phyloP scores from a whole-genome alignment of 2,888 invertebrate species.

The Kuschelorhynchus macadamiae region DNA sequence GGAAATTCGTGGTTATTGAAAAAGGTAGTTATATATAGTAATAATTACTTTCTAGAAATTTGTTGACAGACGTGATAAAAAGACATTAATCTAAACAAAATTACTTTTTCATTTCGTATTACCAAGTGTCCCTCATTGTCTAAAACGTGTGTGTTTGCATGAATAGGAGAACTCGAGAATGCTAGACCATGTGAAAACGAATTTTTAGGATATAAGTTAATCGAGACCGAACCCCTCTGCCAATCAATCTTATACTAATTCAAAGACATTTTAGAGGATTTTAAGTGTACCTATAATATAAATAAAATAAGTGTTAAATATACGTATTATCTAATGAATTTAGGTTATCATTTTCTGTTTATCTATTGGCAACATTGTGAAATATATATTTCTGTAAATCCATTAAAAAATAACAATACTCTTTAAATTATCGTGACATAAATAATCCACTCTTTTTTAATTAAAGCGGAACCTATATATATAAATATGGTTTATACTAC shows the following conservation, averaged over 20 bases:
- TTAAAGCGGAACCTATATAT: too few relatives aligned
- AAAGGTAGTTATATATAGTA: too few relatives aligned
- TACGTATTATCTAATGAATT: slow-evolving; percentile 8
- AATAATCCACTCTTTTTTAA: too few relatives aligned
- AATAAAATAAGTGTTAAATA: slow-evolving; percentile 13
- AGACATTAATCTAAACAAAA: too few relatives aligned
- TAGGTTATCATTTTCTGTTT: slow-evolving; percentile 7
- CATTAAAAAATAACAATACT: too few relatives aligned
- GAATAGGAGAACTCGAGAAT: neutral
- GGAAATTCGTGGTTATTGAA: too few relatives aligned
- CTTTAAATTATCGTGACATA: too few relatives aligned
- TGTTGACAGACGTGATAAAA: too few relatives aligned
- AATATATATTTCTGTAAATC: slow-evolving; percentile 1
- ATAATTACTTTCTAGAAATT: too few relatives aligned
- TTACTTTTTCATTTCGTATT: too few relatives aligned
- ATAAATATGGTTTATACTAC: too few relatives aligned
- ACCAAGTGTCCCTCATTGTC: neutral
- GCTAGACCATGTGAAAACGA: slow-evolving; percentile 18
- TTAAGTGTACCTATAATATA: neutral
- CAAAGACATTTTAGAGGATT: neutral
- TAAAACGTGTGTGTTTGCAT: neutral
- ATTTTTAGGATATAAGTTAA: slow-evolving; percentile 22
- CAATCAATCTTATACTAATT: too few relatives aligned
- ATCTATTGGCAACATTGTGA: neutral
- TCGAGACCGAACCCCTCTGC: slow-evolving; percentile 25